phyloP scores from a whole-genome alignment of 53 echinoderm and acorn worm species.

The Antedon mediterranea region DNA sequence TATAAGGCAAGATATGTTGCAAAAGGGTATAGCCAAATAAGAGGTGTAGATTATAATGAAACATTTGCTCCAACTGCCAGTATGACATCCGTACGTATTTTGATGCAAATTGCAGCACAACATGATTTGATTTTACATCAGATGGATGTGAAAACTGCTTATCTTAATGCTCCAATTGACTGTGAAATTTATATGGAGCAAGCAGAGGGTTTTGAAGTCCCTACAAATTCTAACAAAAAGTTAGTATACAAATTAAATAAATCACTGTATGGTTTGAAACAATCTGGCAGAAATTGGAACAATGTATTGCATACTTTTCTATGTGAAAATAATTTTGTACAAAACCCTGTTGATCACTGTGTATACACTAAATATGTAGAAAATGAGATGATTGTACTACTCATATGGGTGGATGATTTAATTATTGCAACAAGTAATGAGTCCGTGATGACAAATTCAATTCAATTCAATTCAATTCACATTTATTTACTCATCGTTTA shows the following conservation, averaged over 20 bases:
- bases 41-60: conserved; percentile 5
- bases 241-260: background rate
- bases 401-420: conserved; percentile 36
- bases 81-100: conserved; percentile 4
- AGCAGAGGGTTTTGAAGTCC: background rate
- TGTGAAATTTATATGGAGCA: no score
- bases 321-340: background rate
- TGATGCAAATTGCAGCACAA: background rate
- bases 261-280: background rate
- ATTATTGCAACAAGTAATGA: conserved; percentile 20
- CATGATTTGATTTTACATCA: background rate
- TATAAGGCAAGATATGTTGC: conserved; percentile 6
- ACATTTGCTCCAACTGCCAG: conserved; percentile 9
- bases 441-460: background rate
- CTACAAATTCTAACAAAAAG: background rate
- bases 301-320: background rate
- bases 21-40: conserved; percentile 12
- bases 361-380: background rate
- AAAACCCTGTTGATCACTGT: background rate
- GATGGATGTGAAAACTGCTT: background rate
- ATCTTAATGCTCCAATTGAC: no score
- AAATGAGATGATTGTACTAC: background rate
- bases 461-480: no score
- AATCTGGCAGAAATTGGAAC: background rate
- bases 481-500: no score